phyloP scores from a whole-genome alignment of 2,888 invertebrate genomes.

The Megamerina dolium region DNA sequence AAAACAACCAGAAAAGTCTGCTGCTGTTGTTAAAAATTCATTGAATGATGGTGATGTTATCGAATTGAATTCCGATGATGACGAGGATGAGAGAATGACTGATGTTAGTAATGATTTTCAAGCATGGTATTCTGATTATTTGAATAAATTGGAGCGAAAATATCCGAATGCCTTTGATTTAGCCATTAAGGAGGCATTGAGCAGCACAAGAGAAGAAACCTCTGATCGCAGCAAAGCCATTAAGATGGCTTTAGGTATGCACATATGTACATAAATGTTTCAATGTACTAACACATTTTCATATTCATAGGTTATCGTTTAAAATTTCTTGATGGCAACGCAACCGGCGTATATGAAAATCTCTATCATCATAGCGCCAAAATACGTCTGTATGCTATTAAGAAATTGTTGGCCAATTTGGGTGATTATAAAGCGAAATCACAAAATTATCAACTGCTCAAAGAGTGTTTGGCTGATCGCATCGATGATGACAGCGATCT shows the following conservation, averaged over 20 bases:
- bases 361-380: slow-evolving; percentile 65
- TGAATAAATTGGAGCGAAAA: slow-evolving; percentile 61
- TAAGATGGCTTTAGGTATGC: slow-evolving; percentile 43
- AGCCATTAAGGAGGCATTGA: slow-evolving; percentile 57
- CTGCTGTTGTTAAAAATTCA: slow-evolving; percentile 1
- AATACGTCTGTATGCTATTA: slow-evolving; percentile 62
- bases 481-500: slow-evolving; percentile 61
- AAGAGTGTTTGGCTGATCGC: slow-evolving; percentile 59
- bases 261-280: not conserved
- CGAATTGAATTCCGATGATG: slow-evolving; percentile 42
- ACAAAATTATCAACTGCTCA: slow-evolving; percentile 53
- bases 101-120: slow-evolving; percentile 12
- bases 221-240: slow-evolving; percentile 44
- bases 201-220: not conserved
- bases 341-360: slow-evolving; percentile 59
- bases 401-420: slow-evolving; percentile 56
- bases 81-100: slow-evolving; percentile 19
- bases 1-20: not conserved
- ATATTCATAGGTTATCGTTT: slow-evolving; percentile 51
- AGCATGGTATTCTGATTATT: slow-evolving; percentile 54
- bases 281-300: not conserved
- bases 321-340: slow-evolving; percentile 53
- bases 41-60: slow-evolving; percentile 39
- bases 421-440: slow-evolving; percentile 47
- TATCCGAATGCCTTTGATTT: slow-evolving; percentile 69